Conservation (phyloP, 2,888 invertebrate species). For the Troides oblongomaculatus region DNA sequence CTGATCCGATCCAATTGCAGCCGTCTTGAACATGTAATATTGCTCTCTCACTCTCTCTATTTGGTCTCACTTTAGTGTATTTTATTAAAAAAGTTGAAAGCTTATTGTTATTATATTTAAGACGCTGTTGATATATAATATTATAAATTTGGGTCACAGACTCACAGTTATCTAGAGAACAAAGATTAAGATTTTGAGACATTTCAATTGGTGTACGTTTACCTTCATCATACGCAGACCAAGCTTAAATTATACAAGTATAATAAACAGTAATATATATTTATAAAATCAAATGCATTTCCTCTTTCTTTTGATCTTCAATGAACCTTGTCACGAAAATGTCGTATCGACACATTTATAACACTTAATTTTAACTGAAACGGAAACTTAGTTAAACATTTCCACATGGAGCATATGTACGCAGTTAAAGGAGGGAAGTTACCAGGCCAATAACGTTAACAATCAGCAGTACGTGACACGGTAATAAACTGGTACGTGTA, state of each 20-base stretch:
- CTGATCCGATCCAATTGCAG: background rate
- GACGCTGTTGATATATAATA: background rate
- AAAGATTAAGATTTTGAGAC: background rate
- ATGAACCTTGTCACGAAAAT: too few relatives aligned
- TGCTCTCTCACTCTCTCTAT: background rate
- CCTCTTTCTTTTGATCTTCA: too few relatives aligned
- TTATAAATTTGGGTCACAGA: background rate
- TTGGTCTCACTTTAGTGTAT: background rate
- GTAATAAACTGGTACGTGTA: constrained; percentile 32
- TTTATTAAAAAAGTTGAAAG: background rate
- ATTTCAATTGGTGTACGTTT: background rate
- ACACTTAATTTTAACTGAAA: constrained; percentile 24
- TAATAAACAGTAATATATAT: too few relatives aligned
- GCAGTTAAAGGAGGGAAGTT: constrained; percentile 10
- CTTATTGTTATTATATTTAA: background rate
- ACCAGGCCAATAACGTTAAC: constrained; percentile 19
- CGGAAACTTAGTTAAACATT: constrained; percentile 15
- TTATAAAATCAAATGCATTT: too few relatives aligned
- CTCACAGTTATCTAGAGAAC: background rate
- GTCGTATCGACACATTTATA: background rate
- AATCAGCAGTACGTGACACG: constrained; percentile 36
- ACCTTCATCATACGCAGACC: too few relatives aligned
- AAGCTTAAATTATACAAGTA: too few relatives aligned
- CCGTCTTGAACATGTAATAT: background rate
- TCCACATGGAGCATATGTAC: background rate